Base-by-base conservation (phyloP, 2,797 vertebrate genomes). In the Tenualosa ilisha region DNA sequence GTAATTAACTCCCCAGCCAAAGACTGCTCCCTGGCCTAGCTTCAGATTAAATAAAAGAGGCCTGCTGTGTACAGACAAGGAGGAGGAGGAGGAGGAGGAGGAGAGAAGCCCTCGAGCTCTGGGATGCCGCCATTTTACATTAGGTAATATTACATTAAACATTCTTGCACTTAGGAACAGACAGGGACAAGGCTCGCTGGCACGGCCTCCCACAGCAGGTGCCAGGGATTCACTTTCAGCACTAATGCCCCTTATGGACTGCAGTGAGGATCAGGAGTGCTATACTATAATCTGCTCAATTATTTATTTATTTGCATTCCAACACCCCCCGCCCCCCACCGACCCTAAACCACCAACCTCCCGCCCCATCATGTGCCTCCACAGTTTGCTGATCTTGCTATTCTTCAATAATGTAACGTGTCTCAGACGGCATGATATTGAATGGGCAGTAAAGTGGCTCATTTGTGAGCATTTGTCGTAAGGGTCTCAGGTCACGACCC, bases 1-100 rank as follows among this genome's bases (percentile, higher is more conserved):
- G 95, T 96, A 96, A 96, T 96, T 95, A 96, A 96, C 93, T 95
- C 90, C 84, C 88, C 88, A 86, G 94, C 92, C 90, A 91, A 43
- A 93, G 92, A 95, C 92, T 93, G 90, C 90, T 91, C 94, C 94
- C 94, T 95, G 94, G 94, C 93, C 88, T 91, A 40, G 89, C 90
- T 93, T 95, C 94, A 94, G 91, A 91, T 88, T 79, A 92, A 91
- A 94, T 93, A 86, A 91, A 88, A 88, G 89, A 91, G 89, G 87
- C 88, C 83, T 83, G 89, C 85, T 43, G 81, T 22, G 54, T 6
- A 20, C 17, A 11, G 51, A 12, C 3, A 89, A 40, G 72, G 37
- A 43, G 72, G 50, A 51, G 50, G 50, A 51, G 50, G 50, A 9
- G 50, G 7, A 51, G 50, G 50, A 17, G 20, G 88, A 43, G 72